A percentile compares a stretch with the other conserved stretches of the same genome.
Evolutionary conservation across 2,888 invertebrate genomes (phyloP).

Genomic region (Lasioglossum leucozonium): DNA sequence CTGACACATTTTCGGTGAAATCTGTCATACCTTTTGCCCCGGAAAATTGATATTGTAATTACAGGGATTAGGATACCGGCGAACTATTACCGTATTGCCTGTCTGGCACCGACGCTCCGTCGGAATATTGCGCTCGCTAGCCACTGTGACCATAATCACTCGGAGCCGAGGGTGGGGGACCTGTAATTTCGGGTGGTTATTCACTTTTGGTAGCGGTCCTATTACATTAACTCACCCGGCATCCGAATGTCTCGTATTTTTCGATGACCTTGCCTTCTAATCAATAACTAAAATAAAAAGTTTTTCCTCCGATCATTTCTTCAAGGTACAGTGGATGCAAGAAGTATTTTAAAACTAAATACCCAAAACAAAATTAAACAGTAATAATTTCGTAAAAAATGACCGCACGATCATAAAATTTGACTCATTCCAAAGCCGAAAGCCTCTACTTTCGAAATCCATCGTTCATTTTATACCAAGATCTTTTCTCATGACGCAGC

Average conservation of each 20-base stretch:
- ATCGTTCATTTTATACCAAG: too few relatives aligned
- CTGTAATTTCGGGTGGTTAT: neutral
- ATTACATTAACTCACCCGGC: neutral
- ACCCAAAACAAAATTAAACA: too few relatives aligned
- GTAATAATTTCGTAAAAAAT: too few relatives aligned
- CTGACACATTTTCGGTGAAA: constrained; percentile 10
- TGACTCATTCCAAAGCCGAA: too few relatives aligned
- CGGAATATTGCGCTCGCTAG: neutral
- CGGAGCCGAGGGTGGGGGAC: neutral
- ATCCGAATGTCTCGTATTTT: neutral
- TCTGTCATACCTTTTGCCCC: neutral
- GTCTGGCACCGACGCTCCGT: neutral
- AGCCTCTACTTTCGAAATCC: too few relatives aligned
- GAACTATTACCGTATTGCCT: neutral
- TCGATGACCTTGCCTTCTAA: too few relatives aligned
- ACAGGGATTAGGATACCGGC: neutral
- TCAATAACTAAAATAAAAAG: too few relatives aligned
- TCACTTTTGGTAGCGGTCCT: neutral
- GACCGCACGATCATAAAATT: too few relatives aligned
- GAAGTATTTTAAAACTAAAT: too few relatives aligned
- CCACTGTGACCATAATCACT: neutral
- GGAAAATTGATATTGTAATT: constrained; percentile 1
- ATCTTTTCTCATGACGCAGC: too few relatives aligned
- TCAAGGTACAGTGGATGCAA: too few relatives aligned
- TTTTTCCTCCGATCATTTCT: too few relatives aligned